Percentiles rank a stretch among this genome's conserved stretches.
These are phyloP conservation scores for Drosophila suboccidentalis DNA, from an alignment of 2,888 invertebrate species.

Conservation along the genomic window DNA sequence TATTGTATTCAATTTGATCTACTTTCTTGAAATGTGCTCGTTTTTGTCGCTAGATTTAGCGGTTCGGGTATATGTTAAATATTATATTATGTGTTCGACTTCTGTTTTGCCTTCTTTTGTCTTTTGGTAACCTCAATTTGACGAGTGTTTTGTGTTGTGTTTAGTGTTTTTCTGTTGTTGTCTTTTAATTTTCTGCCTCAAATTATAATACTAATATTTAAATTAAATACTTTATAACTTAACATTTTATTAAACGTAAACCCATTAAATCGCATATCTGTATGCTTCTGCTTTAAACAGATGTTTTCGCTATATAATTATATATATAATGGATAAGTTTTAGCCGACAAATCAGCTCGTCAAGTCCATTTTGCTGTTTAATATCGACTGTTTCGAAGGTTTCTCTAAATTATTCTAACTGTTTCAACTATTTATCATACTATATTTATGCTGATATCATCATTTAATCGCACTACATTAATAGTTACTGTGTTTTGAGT, in stretches of 20 bases:
- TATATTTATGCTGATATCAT: slow-evolving; percentile 40
- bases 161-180: slow-evolving; percentile 51
- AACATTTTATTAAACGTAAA: slow-evolving; percentile 75
- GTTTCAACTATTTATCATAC: slow-evolving; percentile 53
- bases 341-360: slow-evolving; percentile 52
- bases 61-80: slow-evolving; percentile 32
- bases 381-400: slow-evolving; percentile 42
- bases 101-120: slow-evolving; percentile 26
- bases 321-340: slow-evolving; percentile 18
- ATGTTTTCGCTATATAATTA: slow-evolving; percentile 36
- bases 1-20: slow-evolving; percentile 34
- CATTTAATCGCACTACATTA: slow-evolving; percentile 50
- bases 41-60: slow-evolving; percentile 38
- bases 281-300: slow-evolving; percentile 54
- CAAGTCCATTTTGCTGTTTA: slow-evolving; percentile 58
- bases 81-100: slow-evolving; percentile 26
- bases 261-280: slow-evolving; percentile 48
- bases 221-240: slow-evolving; percentile 60
- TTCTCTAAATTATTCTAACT: slow-evolving; percentile 60
- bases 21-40: slow-evolving; percentile 51
- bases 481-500: slow-evolving; percentile 43
- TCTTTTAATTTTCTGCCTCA: slow-evolving; percentile 64
- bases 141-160: slow-evolving; percentile 51
- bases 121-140: slow-evolving; percentile 58
- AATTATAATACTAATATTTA: slow-evolving; percentile 49